Evolutionary conservation across 2,888 invertebrate species (phyloP).

Genomic region (Amphipoea oculea): DNA sequence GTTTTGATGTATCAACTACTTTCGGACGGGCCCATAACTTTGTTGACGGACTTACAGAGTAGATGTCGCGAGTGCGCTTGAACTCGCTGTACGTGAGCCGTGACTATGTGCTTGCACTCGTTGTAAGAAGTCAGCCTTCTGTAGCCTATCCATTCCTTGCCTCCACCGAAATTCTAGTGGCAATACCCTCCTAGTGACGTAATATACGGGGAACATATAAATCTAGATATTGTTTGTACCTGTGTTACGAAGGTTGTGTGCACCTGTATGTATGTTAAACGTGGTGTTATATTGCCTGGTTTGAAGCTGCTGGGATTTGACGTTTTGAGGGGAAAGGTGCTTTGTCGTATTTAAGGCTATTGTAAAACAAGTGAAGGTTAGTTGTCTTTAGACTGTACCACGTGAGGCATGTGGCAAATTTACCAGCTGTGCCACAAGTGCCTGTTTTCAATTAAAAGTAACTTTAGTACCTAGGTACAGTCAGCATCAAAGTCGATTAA

Average conservation of each 20-base stretch:
- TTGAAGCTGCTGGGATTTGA: slow-evolving; percentile 23
- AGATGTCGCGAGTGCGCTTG: neutral
- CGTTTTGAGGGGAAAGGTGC: neutral
- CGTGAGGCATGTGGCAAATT: neutral
- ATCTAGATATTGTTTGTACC: slow-evolving; percentile 47
- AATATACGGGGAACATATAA: slow-evolving; percentile 56
- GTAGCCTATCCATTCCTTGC: neutral
- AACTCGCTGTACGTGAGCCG: neutral
- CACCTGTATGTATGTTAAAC: slow-evolving; percentile 43
- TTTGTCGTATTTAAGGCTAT: neutral
- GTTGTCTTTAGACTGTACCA: too few relatives aligned
- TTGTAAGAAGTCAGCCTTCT: neutral
- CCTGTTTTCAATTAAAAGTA: neutral
- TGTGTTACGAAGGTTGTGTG: slow-evolving; percentile 20
- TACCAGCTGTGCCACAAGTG: neutral
- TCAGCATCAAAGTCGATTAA: too few relatives aligned
- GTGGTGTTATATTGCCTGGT: slow-evolving; percentile 18
- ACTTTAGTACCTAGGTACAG: neutral
- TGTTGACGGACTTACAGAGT: neutral
- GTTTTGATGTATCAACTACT: neutral
- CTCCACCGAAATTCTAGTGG: slow-evolving; percentile 64
- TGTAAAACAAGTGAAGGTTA: neutral
- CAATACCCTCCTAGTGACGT: slow-evolving; percentile 66
- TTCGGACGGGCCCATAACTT: neutral
- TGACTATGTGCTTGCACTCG: neutral